Base-by-base conservation (phyloP, 2,797 vertebrate species). In the Ctenopoma multispine region DNA sequence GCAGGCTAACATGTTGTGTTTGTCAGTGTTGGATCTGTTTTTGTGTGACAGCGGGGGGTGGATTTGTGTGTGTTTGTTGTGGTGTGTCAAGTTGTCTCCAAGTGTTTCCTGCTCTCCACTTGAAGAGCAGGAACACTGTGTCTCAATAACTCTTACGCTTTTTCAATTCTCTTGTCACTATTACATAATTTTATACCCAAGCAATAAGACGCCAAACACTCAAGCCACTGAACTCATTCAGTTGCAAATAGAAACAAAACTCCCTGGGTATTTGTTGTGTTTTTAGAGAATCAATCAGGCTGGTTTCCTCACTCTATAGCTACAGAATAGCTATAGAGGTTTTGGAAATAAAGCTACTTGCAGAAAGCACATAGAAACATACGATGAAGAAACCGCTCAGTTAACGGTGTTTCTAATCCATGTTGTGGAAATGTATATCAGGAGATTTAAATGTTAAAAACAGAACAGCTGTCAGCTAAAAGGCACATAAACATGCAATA, bases 91-190 rank as follows among this genome's bases (percentile, higher is more conserved):
- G 71, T 69, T 82, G 85, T 87, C 81, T 75, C 64, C 48, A 46
- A 83, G 82, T 83, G 81, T 89, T 89, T 87, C 73, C 80, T 66
- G 18, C 71, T 82, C 56, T 63, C 58, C 80, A 59, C 62, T 83
- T 84, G 79, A 89, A 72, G 80, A 84, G 81, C 80, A 63, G 80
- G 41, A 78, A 81, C 77, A 49, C 72, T 50, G 75, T 43, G 54
- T 85, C 79, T 83, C 81, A 80, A 77, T 80, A 79, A 79, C 81
- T 85, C 83, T 75, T 89, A 85, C 81, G 77, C 81, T 85, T 82
- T 75, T 89, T 87, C 81, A 81, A 71, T 86, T 90, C 82, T 86
- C 86, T 86, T 70, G 80, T 84, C 82, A 51, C 81, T 76, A 84
- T 87, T 80, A 29, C 81, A 86, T 88, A 77, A 90, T 89, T 90